Conservation (phyloP, 2,113 vertebrate genomes). For the Xenopus laevis region DNA sequence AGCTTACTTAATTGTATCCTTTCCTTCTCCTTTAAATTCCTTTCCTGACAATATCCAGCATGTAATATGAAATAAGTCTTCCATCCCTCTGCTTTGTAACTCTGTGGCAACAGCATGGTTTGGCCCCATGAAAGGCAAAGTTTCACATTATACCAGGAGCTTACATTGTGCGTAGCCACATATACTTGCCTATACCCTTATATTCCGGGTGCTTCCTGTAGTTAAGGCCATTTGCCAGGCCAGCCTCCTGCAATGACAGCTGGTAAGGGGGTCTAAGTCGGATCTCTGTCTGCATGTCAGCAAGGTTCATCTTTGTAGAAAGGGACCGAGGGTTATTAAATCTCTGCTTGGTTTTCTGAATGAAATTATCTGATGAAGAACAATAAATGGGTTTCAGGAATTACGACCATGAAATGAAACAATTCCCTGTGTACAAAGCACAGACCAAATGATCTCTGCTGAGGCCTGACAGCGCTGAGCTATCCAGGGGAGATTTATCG, state of each 20-base stretch:
- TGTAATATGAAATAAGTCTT: too few relatives aligned
- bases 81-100: too few relatives aligned
- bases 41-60: too few relatives aligned
- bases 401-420: not conserved
- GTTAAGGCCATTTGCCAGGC: conserved; percentile 77
- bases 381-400: not conserved
- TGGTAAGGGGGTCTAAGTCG: conserved; percentile 90
- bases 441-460: not conserved
- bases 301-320: conserved; percentile 92
- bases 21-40: too few relatives aligned
- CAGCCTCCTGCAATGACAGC: conserved; percentile 81
- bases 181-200: conserved; percentile 81
- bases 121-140: too few relatives aligned
- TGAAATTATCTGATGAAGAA: conserved; percentile 80
- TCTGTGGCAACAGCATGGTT: too few relatives aligned
- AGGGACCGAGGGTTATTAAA: conserved; percentile 96
- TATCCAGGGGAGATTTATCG: not conserved
- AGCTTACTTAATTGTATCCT: too few relatives aligned
- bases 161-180: not conserved
- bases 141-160: too few relatives aligned
- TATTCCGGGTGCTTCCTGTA: conserved; percentile 65
- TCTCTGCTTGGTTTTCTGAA: conserved; percentile 97
- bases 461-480: not conserved
- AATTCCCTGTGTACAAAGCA: not conserved
- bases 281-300: conserved; percentile 97